Base-by-base conservation (phyloP, 92 coral and sea anemone genomes). In the Palythoa heliodiscus region DNA sequence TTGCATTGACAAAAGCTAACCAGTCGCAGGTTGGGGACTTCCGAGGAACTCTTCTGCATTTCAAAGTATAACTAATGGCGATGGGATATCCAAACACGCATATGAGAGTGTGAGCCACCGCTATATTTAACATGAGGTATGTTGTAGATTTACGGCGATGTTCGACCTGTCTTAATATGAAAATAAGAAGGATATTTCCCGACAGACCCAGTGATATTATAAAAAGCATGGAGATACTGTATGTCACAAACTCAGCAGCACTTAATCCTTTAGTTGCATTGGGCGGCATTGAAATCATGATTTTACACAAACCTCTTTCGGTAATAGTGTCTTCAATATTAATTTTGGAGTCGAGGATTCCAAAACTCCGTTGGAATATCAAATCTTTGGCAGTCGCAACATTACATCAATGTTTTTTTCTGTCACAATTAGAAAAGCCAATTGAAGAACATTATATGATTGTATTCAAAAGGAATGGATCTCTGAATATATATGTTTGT, bases 101-200 rank as follows among this genome's bases (percentile, higher is more conserved):
- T 43, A 90, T 90, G 20, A 87, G 53, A 24, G 88, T 84, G 67
- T 76, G 88, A 10, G 93, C 93, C 35, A 87, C 19, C 2, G 93
- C 90, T 5, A 90, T 84, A 70, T 90, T 90, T 29, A 90, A 23
- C 93, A 90, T 83, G 5, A 87, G 77, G 22, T 90, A 87, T 16
- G 87, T 63, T 7, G 88, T 52, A 0, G 37, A 37, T n/a, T 83
- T 81, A 43, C 60, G 52, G 20, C 91, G 91, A 71, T 87, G 91
- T 77, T 90, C 91, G 23, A 37, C 67, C 37, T 78, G 82, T 5
- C 60, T 9, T 1, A 90, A 52, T 14, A 90, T 87, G 55, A 87
- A 1, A 15, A 90, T 53, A 19, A 82, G 71, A 25, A 77, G 17
- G 4, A 52, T 16, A 76, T 90, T 90, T 19, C 93, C 93, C 9